Conservation (phyloP, 2,797 vertebrate species). For the Menidia menidia region DNA sequence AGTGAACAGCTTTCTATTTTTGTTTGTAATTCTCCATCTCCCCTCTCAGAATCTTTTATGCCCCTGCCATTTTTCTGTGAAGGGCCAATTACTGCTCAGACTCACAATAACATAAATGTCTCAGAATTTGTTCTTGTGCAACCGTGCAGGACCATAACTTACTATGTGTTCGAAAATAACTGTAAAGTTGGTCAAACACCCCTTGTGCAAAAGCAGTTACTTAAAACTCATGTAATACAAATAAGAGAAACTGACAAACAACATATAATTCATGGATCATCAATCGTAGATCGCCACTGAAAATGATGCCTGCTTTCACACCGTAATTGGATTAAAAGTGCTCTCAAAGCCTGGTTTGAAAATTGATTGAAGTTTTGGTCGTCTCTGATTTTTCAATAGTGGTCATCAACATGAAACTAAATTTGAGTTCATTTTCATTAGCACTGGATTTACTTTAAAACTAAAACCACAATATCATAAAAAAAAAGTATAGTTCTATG, state of each 20-base stretch:
- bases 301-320: background rate
- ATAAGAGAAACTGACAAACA: constrained; percentile 1
- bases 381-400: background rate
- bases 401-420: background rate
- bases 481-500: too few relatives aligned
- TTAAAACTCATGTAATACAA: background rate
- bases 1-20: constrained; percentile 17
- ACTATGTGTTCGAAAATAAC: background rate
- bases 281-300: background rate
- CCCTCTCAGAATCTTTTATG: constrained; percentile 41
- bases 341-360: background rate
- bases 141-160: background rate
- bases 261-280: background rate
- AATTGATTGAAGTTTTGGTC: background rate
- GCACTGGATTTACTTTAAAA: background rate
- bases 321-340: background rate
- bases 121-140: constrained; percentile 6
- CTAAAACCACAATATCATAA: background rate
- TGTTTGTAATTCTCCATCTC: constrained; percentile 29
- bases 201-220: background rate
- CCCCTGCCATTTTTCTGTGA: constrained; percentile 30
- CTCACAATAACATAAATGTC: constrained; percentile 6
- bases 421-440: background rate
- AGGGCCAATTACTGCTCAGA: constrained; percentile 26
- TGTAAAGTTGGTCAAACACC: background rate